Conservation (phyloP, 2,113 vertebrate genomes). For the Conger conger region DNA sequence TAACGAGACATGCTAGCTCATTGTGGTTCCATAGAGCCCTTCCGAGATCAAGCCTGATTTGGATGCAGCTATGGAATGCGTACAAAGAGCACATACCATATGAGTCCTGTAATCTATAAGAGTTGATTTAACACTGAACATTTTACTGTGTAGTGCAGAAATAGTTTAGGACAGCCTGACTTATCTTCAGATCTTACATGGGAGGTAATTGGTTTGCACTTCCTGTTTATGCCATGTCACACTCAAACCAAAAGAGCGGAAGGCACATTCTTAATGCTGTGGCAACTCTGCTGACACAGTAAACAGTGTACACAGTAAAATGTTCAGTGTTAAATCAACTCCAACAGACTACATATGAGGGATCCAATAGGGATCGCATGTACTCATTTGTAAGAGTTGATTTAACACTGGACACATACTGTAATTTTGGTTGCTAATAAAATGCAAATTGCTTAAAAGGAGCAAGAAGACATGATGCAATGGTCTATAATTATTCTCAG, state of each 20-base stretch:
- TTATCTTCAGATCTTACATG: slow-evolving; percentile 68
- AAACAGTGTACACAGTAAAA: no score
- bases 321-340: no score
- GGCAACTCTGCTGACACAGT: slow-evolving; percentile 40
- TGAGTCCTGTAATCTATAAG: slow-evolving; percentile 37
- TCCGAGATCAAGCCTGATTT: no score
- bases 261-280: slow-evolving; percentile 44
- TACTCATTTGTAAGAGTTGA: slow-evolving; percentile 49
- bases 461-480: no score
- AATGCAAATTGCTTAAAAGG: no score
- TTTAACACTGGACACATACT: background rate
- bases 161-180: slow-evolving; percentile 62
- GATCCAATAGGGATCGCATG: no score
- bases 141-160: slow-evolving; percentile 37
- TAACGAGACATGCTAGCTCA: no score
- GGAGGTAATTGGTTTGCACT: slow-evolving; percentile 71
- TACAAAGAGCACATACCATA: no score
- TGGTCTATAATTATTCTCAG: no score
- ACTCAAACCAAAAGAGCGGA: slow-evolving; percentile 60
- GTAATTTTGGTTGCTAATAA: no score
- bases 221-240: slow-evolving; percentile 70
- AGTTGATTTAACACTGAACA: slow-evolving; percentile 45
- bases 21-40: slow-evolving; percentile 17
- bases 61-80: no score
- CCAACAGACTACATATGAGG: no score